A percentile compares a stretch with the other conserved stretches of the same genome.
Conservation (phyloP, 2,888 invertebrate species). For the Acheta domesticus region DNA sequence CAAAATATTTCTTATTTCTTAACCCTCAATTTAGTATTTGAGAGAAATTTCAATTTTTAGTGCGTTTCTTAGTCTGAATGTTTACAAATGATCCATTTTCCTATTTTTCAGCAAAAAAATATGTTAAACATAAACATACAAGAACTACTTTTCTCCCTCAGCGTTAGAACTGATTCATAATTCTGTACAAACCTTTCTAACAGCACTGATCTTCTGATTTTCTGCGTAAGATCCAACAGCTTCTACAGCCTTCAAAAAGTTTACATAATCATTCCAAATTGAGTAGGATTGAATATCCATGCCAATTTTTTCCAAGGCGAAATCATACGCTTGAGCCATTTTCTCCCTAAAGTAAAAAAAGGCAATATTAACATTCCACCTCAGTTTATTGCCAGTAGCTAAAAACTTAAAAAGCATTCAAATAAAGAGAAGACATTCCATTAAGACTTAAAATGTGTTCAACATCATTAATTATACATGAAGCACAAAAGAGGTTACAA, state of each 20-base stretch:
- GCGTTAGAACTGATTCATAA: no score
- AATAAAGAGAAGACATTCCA: no score
- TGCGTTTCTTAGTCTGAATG: no score
- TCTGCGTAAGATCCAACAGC: slow-evolving; percentile 99
- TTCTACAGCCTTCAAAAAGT: slow-evolving; percentile 92
- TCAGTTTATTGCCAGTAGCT: neutral
- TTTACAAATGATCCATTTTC: neutral
- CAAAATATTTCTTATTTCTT: neutral
- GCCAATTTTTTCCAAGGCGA: slow-evolving; percentile 97
- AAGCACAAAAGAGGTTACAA: no score
- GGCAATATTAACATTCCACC: neutral
- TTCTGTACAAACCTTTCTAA: slow-evolving; percentile 69
- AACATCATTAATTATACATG: no score
- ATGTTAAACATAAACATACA: neutral
- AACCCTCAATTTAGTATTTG: neutral
- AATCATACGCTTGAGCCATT: slow-evolving; percentile 99
- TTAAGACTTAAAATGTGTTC: no score
- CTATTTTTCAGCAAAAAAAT: neutral
- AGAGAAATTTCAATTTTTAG: neutral
- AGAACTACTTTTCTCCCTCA: neutral
- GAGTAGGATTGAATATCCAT: slow-evolving; percentile 96
- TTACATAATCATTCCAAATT: slow-evolving; percentile 97
- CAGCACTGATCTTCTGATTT: slow-evolving; percentile 98
- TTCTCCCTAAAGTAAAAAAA: slow-evolving; percentile 72
- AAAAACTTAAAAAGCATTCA: neutral